Conservation (phyloP, 2,888 invertebrate species). For the Luffia ferchaultella region DNA sequence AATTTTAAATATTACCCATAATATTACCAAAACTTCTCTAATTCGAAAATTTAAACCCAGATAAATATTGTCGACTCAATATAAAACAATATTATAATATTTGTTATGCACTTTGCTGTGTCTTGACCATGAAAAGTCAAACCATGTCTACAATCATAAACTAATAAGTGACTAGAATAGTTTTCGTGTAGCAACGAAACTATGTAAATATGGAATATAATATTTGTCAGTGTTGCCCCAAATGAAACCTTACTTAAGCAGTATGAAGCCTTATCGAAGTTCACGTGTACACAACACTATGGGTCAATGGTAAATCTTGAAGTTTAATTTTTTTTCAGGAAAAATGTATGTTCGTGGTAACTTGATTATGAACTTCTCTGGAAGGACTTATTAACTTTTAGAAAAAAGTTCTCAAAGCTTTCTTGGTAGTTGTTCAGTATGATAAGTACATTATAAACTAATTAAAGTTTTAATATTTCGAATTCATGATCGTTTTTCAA, state of each 20-base stretch:
- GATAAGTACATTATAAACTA: neutral
- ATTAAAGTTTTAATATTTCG: neutral
- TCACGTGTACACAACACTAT: neutral
- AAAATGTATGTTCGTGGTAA: neutral
- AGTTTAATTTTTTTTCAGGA: neutral
- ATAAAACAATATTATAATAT: too few relatives aligned
- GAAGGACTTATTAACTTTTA: too few relatives aligned
- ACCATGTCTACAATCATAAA: neutral
- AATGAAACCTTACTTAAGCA: neutral
- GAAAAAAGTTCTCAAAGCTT: too few relatives aligned
- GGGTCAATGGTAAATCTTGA: neutral
- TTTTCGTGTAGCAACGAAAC: neutral
- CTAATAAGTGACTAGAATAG: neutral
- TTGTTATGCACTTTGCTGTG: too few relatives aligned
- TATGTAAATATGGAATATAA: neutral
- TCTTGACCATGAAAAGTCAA: neutral
- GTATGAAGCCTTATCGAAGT: neutral
- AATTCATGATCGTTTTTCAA: neutral
- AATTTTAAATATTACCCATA: too few relatives aligned
- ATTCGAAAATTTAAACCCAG: too few relatives aligned
- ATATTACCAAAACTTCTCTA: too few relatives aligned
- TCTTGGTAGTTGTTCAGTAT: neutral
- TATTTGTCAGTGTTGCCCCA: neutral
- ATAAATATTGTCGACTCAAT: too few relatives aligned
- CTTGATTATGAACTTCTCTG: neutral